Percentiles rank a stretch among this genome's conserved stretches.
phyloP scores from a whole-genome alignment of 2,888 invertebrate species.

The Tupiocoris notatus region DNA sequence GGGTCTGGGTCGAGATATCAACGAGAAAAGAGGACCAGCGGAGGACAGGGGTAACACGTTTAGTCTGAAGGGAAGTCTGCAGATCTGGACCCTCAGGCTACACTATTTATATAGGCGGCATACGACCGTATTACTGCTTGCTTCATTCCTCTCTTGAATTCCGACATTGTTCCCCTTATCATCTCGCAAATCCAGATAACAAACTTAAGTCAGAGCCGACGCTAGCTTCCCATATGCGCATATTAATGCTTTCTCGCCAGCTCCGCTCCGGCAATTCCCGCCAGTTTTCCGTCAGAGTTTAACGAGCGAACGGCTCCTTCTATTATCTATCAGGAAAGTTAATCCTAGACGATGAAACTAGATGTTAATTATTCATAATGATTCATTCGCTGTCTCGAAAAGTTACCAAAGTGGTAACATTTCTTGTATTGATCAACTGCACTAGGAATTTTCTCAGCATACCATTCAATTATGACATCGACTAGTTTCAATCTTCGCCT shows the following conservation, averaged over 20 bases:
- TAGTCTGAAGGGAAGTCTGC: conserved; percentile 10
- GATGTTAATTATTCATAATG: too few species aligned
- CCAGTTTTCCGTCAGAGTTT: not conserved
- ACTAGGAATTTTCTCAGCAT: not conserved
- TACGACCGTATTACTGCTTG: conserved; percentile 33
- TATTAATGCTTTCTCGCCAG: conserved; percentile 11
- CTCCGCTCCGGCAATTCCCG: not conserved
- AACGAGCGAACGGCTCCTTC: not conserved
- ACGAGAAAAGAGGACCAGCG: not conserved
- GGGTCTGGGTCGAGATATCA: not conserved
- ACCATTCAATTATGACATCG: too few species aligned
- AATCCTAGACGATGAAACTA: too few species aligned
- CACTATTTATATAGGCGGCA: conserved; percentile 42
- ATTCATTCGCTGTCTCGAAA: too few species aligned
- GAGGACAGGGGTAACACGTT: conserved; percentile 1
- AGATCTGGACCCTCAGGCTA: conserved; percentile 6
- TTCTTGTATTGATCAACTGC: too few species aligned
- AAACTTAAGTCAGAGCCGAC: not conserved
- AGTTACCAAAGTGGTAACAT: too few species aligned
- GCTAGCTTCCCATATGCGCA: conserved; percentile 14
- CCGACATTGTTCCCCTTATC: conserved; percentile 3
- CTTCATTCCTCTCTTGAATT: not conserved
- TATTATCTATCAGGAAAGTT: too few species aligned
- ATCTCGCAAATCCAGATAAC: conserved; percentile 2
- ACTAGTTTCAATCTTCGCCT: too few species aligned